Evolutionary conservation across 2,888 invertebrate species (phyloP).

Genomic region (Meteorus colon): DNA sequence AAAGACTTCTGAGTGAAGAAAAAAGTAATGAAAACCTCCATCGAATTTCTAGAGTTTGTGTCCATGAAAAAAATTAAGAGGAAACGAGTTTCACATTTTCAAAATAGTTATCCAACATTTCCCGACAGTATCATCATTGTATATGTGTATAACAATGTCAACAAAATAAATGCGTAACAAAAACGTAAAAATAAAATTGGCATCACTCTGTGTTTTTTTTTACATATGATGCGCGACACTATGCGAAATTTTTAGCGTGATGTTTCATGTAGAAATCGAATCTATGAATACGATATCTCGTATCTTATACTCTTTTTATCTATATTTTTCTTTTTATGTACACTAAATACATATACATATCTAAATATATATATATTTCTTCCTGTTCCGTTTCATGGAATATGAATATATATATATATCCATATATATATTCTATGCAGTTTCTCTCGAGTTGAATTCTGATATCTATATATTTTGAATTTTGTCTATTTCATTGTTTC

Average conservation of each 20-base stretch:
- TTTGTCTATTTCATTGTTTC: not conserved
- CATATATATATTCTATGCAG: not conserved
- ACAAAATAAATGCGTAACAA: not conserved
- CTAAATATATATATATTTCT: not conserved
- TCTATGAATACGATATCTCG: not conserved
- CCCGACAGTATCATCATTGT: no score
- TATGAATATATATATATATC: not conserved
- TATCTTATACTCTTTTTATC: not conserved
- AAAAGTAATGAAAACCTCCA: not conserved
- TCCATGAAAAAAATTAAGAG: not conserved
- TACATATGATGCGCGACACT: not conserved
- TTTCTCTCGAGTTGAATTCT: not conserved
- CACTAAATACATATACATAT: constrained; percentile 5
- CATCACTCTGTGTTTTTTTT: constrained; percentile 15
- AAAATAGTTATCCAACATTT: constrained; percentile 4
- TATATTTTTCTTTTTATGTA: constrained; percentile 44
- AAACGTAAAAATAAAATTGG: not conserved
- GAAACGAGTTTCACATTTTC: constrained; percentile 28
- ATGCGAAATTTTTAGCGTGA: not conserved
- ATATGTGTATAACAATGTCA: not conserved
- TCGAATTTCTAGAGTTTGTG: not conserved
- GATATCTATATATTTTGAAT: not conserved
- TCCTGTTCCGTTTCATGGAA: no score
- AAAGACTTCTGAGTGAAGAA: not conserved
- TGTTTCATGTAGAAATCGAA: not conserved